Conservation (phyloP, 2,797 vertebrate species). For the Pantherophis alleghaniensis region DNA sequence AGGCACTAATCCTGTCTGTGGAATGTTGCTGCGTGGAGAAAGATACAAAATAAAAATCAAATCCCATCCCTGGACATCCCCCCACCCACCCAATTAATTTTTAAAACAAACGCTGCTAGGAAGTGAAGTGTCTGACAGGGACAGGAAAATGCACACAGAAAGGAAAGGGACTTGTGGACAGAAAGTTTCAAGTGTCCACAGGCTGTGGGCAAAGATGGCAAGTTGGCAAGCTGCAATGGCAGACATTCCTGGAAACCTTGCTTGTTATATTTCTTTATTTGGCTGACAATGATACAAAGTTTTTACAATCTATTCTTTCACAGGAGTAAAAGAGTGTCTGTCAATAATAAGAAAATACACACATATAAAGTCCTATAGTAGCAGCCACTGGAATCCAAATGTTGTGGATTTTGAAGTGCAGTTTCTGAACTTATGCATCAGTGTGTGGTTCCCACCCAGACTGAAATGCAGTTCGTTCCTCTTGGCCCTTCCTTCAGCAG, state of each 20-base stretch:
- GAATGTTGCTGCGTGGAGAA: not conserved
- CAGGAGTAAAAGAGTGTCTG: not conserved
- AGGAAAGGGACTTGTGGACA: not conserved
- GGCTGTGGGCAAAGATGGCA: not conserved
- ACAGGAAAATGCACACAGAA: not conserved
- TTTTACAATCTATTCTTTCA: not conserved
- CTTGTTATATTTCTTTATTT: not conserved
- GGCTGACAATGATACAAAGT: not conserved
- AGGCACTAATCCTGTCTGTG: not conserved
- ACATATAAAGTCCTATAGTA: not conserved
- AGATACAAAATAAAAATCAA: not conserved
- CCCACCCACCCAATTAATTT: not conserved
- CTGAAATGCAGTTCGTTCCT: not conserved
- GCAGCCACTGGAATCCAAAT: not conserved
- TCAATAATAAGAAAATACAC: not conserved
- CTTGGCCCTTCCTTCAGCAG: not conserved
- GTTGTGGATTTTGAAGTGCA: not conserved
- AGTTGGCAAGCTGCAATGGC: not conserved
- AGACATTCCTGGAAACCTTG: not conserved
- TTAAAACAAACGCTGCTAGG: not conserved
- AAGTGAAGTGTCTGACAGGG: not conserved
- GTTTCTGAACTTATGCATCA: not conserved
- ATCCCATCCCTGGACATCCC: not conserved
- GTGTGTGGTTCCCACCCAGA: not conserved
- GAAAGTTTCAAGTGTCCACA: not conserved